phyloP scores from a whole-genome alignment of 1,140 invertebrate genomes.

The Radopholus similis region DNA sequence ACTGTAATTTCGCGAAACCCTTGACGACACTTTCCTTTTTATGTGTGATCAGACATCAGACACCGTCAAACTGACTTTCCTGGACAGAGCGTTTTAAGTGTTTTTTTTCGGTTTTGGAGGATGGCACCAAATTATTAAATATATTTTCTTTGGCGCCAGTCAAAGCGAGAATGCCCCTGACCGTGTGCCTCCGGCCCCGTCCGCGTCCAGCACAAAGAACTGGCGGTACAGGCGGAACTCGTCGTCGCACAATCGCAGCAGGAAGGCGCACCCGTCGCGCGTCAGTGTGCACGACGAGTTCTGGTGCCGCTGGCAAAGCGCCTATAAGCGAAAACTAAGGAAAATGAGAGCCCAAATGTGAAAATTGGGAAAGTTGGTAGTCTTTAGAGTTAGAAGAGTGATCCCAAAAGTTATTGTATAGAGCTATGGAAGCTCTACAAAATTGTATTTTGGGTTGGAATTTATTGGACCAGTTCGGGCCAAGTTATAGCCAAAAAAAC shows the following conservation, averaged over 20 bases:
- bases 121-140: neutral
- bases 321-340: no score
- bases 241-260: constrained; percentile 55
- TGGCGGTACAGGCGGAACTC: constrained; percentile 58
- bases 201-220: constrained; percentile 45
- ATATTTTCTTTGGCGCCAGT: neutral
- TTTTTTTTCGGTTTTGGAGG: constrained; percentile 1
- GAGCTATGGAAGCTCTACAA: no score
- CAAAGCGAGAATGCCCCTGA: neutral
- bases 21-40: no score
- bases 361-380: no score
- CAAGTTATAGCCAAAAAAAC: no score
- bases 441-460: no score
- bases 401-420: no score
- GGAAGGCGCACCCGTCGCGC: constrained; percentile 51
- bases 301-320: constrained; percentile 31
- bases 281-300: constrained; percentile 54
- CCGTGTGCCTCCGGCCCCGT: neutral
- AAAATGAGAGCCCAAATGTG: no score
- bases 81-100: neutral
- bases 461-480: no score
- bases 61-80: constrained; percentile 24
- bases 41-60: no score
- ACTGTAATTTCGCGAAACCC: no score
- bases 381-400: no score